Conservation (phyloP, 2,113 vertebrate species). For the Carassius auratus region DNA sequence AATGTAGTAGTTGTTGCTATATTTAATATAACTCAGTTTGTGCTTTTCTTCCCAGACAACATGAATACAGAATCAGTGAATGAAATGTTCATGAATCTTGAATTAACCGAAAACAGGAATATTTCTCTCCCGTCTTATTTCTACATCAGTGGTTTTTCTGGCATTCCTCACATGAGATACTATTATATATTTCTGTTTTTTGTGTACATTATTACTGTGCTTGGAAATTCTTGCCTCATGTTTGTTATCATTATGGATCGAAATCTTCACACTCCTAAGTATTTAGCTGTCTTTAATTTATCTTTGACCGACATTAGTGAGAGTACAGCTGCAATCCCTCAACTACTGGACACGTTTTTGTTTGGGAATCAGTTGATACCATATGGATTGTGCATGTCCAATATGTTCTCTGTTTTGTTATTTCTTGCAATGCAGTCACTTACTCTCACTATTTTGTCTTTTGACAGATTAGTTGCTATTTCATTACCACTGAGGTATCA, state of each 20-base stretch:
- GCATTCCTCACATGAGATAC: slow-evolving; percentile 56
- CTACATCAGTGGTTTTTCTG: slow-evolving; percentile 53
- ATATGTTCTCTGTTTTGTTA: not conserved
- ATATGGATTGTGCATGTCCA: not conserved
- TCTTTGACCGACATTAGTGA: slow-evolving; percentile 60
- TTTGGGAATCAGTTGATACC: slow-evolving; percentile 54
- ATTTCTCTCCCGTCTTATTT: slow-evolving; percentile 52
- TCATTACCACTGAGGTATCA: slow-evolving; percentile 65
- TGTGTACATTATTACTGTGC: slow-evolving; percentile 32
- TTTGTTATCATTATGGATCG: slow-evolving; percentile 52
- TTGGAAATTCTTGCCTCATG: slow-evolving; percentile 60
- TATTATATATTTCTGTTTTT: slow-evolving; percentile 54
- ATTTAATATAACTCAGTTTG: not conserved
- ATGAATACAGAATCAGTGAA: not conserved
- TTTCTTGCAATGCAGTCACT: not conserved
- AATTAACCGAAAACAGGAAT: not conserved
- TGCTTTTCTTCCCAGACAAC: not conserved
- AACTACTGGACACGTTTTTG: slow-evolving; percentile 60
- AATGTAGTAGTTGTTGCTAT: not conserved
- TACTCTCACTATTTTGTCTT: slow-evolving; percentile 58
- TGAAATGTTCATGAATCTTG: not conserved
- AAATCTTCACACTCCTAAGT: slow-evolving; percentile 69
- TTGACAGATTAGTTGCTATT: slow-evolving; percentile 73
- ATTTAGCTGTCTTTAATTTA: slow-evolving; percentile 65
- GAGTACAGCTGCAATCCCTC: slow-evolving; percentile 65